Evolutionary conservation across 35 echinoderm and acorn worm genomes (phyloP).

Genomic region (Patiria miniata): DNA sequence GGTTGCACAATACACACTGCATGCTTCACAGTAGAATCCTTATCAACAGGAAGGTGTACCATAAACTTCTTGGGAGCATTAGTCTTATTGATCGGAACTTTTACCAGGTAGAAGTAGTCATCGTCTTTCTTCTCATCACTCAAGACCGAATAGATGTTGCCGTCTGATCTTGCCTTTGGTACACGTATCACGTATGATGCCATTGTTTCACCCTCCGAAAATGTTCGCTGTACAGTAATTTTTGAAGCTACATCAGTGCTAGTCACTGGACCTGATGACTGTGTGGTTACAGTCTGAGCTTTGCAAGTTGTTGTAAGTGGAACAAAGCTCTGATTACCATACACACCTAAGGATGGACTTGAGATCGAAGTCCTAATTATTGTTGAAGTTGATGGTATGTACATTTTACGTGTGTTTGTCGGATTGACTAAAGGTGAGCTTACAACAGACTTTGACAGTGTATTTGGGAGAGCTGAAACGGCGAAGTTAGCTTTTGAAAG

Average conservation of each 20-base stretch:
- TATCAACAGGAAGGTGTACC: conserved; percentile 19
- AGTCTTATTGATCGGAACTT: neutral
- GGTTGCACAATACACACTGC: conserved; percentile 19
- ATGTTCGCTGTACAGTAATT: neutral
- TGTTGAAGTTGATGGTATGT: too few relatives aligned
- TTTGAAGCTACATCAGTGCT: neutral
- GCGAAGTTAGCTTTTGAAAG: too few relatives aligned
- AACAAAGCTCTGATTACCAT: too few relatives aligned
- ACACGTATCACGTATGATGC: neutral
- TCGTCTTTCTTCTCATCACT: neutral
- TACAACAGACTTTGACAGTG: too few relatives aligned
- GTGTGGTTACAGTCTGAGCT: too few relatives aligned
- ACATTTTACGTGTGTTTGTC: too few relatives aligned
- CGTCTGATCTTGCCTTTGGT: neutral
- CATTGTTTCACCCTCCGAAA: neutral
- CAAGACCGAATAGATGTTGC: neutral
- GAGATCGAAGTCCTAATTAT: too few relatives aligned
- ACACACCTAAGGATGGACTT: too few relatives aligned
- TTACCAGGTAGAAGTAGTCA: neutral
- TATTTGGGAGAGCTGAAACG: too few relatives aligned
- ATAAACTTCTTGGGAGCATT: neutral
- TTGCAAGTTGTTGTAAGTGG: too few relatives aligned
- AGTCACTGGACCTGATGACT: neutral
- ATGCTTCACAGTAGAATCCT: neutral
- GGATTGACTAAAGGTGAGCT: too few relatives aligned